Evolutionary conservation across 2,888 invertebrate species (phyloP).

Genomic region (Salticus scenicus): DNA sequence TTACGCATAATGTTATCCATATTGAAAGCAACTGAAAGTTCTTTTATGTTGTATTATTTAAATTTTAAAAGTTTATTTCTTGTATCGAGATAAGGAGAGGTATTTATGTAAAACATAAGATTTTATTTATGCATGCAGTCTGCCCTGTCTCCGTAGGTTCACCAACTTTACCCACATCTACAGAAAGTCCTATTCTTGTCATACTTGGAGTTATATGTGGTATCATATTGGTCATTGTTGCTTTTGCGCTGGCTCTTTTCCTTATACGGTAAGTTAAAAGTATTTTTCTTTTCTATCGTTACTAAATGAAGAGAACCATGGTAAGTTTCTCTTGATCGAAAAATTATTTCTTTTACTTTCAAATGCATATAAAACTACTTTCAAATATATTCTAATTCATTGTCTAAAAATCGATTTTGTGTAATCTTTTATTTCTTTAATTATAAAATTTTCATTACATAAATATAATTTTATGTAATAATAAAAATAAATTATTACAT

Average conservation of each 20-base stretch:
- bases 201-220: slow-evolving; percentile 82
- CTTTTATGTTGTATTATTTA: too few species aligned
- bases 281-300: slow-evolving; percentile 10
- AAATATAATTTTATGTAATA: too few species aligned
- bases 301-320: slow-evolving; percentile 81
- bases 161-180: slow-evolving; percentile 51
- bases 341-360: too few species aligned
- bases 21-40: too few species aligned
- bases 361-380: neutral
- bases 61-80: slow-evolving; percentile 48
- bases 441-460: too few species aligned
- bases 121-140: slow-evolving; percentile 70
- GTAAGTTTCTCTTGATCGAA: slow-evolving; percentile 73
- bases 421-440: too few species aligned
- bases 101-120: slow-evolving; percentile 64
- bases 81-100: slow-evolving; percentile 61
- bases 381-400: too few species aligned
- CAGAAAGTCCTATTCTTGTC: slow-evolving; percentile 72
- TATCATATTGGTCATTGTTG: slow-evolving; percentile 80
- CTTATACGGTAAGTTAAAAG: slow-evolving; percentile 80
- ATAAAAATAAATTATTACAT: too few species aligned
- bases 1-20: too few species aligned
- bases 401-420: too few species aligned
- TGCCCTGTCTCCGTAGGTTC: slow-evolving; percentile 70
- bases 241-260: slow-evolving; percentile 81